Percentiles rank a stretch among this genome's conserved stretches.
These are phyloP conservation scores for Perithous albicinctus DNA, from an alignment of 2,888 invertebrate genomes.

Conservation along the genomic window DNA sequence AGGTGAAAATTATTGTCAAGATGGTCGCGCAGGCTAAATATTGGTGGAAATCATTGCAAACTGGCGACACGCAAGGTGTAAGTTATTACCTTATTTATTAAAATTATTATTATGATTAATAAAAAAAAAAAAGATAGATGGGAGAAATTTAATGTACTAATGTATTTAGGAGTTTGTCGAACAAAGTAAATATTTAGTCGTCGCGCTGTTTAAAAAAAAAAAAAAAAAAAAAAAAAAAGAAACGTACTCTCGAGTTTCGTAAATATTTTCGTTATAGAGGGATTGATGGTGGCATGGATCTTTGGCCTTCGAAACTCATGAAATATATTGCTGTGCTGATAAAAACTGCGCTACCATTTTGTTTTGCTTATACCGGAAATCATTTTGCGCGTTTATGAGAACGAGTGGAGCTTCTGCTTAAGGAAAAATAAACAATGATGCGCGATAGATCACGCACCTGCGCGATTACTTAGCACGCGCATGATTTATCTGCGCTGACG, in stretches of 20 bases:
- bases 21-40: constrained; percentile 78
- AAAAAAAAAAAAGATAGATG: neutral
- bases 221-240: too few relatives aligned
- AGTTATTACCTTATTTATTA: constrained; percentile 66
- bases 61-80: constrained; percentile 79
- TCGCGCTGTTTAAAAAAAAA: neutral
- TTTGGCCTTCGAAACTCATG: constrained; percentile 2
- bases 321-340: neutral
- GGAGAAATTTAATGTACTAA: neutral
- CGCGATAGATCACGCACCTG: constrained; percentile 41
- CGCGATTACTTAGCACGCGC: constrained; percentile 16
- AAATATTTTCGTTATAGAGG: constrained; percentile 21
- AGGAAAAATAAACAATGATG: neutral
- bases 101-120: neutral
- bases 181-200: neutral
- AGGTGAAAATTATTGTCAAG: neutral
- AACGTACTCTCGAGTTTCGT: neutral
- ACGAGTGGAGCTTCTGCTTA: neutral
- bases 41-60: constrained; percentile 80
- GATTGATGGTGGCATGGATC: constrained; percentile 13
- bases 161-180: constrained; percentile 8
- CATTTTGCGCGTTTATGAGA: too few relatives aligned
- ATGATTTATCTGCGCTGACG: constrained; percentile 12
- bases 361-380: neutral
- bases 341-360: neutral